Conservation (phyloP, 1,140 invertebrate species). For the Euglossa dilemma region DNA sequence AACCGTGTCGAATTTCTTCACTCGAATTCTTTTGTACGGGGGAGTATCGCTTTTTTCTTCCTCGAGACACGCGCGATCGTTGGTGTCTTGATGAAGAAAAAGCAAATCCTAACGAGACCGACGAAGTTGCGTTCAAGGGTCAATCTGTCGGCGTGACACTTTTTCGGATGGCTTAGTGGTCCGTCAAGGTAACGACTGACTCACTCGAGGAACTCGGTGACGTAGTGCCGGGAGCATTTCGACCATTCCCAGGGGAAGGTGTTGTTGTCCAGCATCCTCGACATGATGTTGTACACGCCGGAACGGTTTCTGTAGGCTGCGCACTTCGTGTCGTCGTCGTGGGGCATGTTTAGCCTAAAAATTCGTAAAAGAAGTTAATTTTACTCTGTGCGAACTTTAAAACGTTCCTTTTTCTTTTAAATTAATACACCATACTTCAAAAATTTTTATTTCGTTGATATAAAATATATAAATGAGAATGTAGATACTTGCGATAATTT, state of each 20-base stretch:
- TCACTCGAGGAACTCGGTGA: constrained; percentile 95
- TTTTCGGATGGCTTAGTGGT: constrained; percentile 24
- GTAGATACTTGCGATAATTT: too few relatives aligned
- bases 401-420: background rate
- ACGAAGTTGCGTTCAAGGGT: constrained; percentile 23
- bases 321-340: constrained; percentile 92
- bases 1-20: too few relatives aligned
- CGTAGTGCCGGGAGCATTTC: constrained; percentile 90
- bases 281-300: constrained; percentile 89
- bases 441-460: too few relatives aligned
- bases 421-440: too few relatives aligned
- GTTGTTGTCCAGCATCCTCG: constrained; percentile 90
- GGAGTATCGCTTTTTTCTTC: too few relatives aligned
- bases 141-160: constrained; percentile 35
- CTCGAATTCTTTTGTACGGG: too few relatives aligned
- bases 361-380: constrained; percentile 34
- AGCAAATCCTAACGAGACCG: constrained; percentile 30
- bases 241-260: constrained; percentile 96
- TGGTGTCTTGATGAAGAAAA: constrained; percentile 1
- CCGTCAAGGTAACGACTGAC: constrained; percentile 74
- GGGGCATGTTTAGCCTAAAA: constrained; percentile 93
- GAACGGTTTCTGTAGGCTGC: constrained; percentile 81
- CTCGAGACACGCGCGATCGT: background rate
- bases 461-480: too few relatives aligned
- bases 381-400: background rate